phyloP scores from a whole-genome alignment of 35 echinoderm and acorn worm genomes.

The Ophiothrix spiculata region DNA sequence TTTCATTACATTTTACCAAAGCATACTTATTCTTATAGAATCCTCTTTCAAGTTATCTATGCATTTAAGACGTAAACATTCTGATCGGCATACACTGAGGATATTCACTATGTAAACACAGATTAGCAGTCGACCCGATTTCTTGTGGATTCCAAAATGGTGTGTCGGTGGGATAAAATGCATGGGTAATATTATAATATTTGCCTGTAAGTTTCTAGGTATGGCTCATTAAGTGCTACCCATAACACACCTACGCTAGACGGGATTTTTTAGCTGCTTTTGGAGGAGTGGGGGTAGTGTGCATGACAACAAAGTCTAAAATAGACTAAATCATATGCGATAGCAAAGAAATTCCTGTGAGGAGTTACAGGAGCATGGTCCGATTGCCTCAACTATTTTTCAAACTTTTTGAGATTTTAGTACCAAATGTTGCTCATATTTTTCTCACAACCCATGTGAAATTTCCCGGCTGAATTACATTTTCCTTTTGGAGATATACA shows the following conservation, averaged over 20 bases:
- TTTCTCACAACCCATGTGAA: too few relatives aligned
- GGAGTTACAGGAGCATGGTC: background rate
- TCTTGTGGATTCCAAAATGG: background rate
- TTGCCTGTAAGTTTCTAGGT: background rate
- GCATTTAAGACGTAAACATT: too few relatives aligned
- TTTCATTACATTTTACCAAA: too few relatives aligned
- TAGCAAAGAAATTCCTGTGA: background rate
- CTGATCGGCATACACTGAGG: background rate
- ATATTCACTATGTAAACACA: background rate
- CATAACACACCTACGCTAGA: slow-evolving; percentile 3
- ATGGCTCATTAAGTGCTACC: background rate
- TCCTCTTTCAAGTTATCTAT: too few relatives aligned
- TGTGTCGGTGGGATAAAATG: background rate
- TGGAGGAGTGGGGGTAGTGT: background rate
- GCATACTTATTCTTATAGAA: too few relatives aligned
- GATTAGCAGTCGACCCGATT: background rate
- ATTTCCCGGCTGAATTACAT: too few relatives aligned
- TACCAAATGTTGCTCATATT: too few relatives aligned
- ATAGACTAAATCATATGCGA: background rate
- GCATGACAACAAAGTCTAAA: background rate
- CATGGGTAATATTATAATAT: background rate
- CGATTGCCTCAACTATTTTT: background rate
- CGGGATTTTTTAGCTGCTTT: background rate
- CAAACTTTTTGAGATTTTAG: background rate
- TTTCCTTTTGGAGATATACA: too few relatives aligned